Evolutionary conservation across 1,140 invertebrate genomes (phyloP).

Genomic region (Goniozus legneri): DNA sequence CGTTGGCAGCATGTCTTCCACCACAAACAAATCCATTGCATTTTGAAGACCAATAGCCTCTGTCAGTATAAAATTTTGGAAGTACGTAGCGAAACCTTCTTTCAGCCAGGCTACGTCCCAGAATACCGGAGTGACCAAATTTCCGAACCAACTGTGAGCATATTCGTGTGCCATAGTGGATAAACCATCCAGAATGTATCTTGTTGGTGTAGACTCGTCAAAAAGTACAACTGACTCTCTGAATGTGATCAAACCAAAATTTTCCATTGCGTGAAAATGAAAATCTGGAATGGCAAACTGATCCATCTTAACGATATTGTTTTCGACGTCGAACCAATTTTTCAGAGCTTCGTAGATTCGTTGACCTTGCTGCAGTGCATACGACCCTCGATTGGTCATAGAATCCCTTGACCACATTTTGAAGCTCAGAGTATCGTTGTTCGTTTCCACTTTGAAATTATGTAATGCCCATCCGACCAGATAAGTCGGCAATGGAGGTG

Average conservation of each 20-base stretch:
- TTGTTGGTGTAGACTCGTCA: slow-evolving; percentile 58
- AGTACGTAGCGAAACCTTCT: slow-evolving; percentile 77
- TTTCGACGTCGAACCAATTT: slow-evolving; percentile 16
- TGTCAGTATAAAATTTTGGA: slow-evolving; percentile 63
- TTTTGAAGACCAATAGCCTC: slow-evolving; percentile 62
- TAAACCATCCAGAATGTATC: slow-evolving; percentile 61
- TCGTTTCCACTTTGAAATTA: slow-evolving; percentile 56
- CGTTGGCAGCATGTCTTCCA: slow-evolving; percentile 62
- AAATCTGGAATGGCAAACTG: slow-evolving; percentile 76
- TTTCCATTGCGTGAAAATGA: slow-evolving; percentile 75
- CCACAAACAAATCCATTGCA: slow-evolving; percentile 77
- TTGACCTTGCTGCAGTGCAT: slow-evolving; percentile 16
- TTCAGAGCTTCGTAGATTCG: slow-evolving; percentile 19
- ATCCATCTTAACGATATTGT: slow-evolving; percentile 59
- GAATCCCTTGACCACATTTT: slow-evolving; percentile 23
- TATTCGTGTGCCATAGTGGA: slow-evolving; percentile 75
- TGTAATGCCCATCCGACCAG: slow-evolving; percentile 73
- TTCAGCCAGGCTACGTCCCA: slow-evolving; percentile 81
- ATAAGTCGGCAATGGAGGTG: slow-evolving; percentile 72
- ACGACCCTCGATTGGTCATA: slow-evolving; percentile 10
- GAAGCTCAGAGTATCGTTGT: slow-evolving; percentile 9
- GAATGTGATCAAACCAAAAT: slow-evolving; percentile 59
- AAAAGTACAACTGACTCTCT: slow-evolving; percentile 72
- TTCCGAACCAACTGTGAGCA: slow-evolving; percentile 80
- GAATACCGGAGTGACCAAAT: slow-evolving; percentile 71